phyloP scores from a whole-genome alignment of 2,113 vertebrate species.

The Macquaria australasica region DNA sequence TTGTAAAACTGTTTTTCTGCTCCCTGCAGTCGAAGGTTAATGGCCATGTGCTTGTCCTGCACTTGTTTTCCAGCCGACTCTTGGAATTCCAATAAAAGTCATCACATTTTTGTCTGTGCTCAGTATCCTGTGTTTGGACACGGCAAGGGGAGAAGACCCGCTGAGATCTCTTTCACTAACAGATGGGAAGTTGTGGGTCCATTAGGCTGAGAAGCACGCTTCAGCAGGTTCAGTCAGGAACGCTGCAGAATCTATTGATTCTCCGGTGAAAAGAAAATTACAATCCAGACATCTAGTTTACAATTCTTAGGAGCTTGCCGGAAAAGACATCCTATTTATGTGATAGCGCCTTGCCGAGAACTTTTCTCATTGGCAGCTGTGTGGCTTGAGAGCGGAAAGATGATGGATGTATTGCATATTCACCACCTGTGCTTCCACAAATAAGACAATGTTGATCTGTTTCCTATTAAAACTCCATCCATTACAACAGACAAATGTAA shows the following conservation, averaged over 20 bases:
- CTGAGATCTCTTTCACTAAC: conserved; percentile 77
- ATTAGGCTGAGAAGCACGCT: conserved; percentile 78
- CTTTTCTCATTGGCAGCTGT: conserved; percentile 29
- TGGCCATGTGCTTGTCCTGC: conserved; percentile 30
- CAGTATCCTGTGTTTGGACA: conserved; percentile 59
- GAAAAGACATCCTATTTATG: conserved; percentile 55
- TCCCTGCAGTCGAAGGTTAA: conserved; percentile 53
- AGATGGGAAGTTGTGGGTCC: conserved; percentile 80
- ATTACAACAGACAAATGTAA: conserved; percentile 30
- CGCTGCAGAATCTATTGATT: conserved; percentile 74
- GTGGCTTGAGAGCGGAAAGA: conserved; percentile 19
- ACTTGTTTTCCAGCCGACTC: conserved; percentile 64
- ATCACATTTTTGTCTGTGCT: conserved; percentile 54
- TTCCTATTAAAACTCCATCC: conserved; percentile 56
- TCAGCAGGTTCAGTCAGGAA: conserved; percentile 74
- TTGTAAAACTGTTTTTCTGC: conserved; percentile 45
- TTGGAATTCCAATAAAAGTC: conserved; percentile 74
- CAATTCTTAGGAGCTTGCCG: conserved; percentile 61
- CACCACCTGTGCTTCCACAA: conserved; percentile 66
- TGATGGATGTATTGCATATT: conserved; percentile 62
- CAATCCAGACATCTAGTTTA: conserved; percentile 78
- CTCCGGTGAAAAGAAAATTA: conserved; percentile 76
- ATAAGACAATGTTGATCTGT: conserved; percentile 41
- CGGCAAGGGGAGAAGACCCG: conserved; percentile 44
- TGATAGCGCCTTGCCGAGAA: conserved; percentile 26